Evolutionary conservation across 2,888 invertebrate genomes (phyloP), one percentile per base, ranked within the genome.

Genomic region (Platycheirus rosarum): DNA sequence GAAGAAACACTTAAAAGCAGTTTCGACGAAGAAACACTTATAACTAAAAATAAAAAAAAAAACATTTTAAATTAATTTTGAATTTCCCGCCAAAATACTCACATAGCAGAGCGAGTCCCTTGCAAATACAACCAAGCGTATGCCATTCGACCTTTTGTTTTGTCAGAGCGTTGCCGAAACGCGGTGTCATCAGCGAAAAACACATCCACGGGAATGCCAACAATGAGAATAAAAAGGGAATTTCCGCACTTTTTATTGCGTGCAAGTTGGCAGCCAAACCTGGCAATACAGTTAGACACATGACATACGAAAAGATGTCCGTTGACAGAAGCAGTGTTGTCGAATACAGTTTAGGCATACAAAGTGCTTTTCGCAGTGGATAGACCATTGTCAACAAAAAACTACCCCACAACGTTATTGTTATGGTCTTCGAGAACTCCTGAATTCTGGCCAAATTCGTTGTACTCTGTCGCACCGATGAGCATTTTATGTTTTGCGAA

Each of bases 201-300:
- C 90, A 90, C 90, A 90, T 90, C 90, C 90, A 90, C 0, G 90
- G 90, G 71, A 90, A 90, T n/a, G 90, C 90, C n/a, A 90, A 84
- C 63, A 90, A 80, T 0, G 90, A 90, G 80, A 89, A 90, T 11
- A 90, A 85, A 70, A 90, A 90, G 7, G 90, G 90, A 57, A 90
- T 90, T 80, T 90, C 90, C 1, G 90, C 90, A 70, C 88, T 89
- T 66, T 90, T 90, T n/a, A 90, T 85, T 1, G 89, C 88, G 85
- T 90, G 90, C 46, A 90, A 88, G 42, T 87, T 88, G 0, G 89
- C 88, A 0, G 90, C 90, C 71, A 90, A 65, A 0, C 89, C 88
- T 0, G 90, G 90, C 18, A 90, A 73, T n/a, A 90, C 89, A 0
- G 89, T 90, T 2, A 90, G 76, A 53, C 90, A 90, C 89, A 90